Evolutionary conservation across 2,888 invertebrate genomes (phyloP), one percentile per base, ranked within the genome.

Genomic region (Bugula neritina): DNA sequence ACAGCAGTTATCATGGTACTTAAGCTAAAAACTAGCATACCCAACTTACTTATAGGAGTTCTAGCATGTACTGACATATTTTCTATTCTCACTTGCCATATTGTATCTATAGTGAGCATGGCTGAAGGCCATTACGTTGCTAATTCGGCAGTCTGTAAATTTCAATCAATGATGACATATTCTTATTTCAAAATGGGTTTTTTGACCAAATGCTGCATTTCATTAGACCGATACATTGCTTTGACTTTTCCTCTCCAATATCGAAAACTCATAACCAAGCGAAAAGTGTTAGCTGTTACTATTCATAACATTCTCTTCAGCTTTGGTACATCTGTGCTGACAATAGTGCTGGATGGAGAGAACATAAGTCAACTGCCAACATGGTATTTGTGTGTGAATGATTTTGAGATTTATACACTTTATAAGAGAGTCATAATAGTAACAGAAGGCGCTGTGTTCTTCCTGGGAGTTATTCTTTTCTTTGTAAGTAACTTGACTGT

Each of bases 1-100:
- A 63, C 63, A 34, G 63, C 63, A 63, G 63, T 63, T 25, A 63
- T 63, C 31, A 63, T 63, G 63, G 63, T 63, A n/a, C 31, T 63
- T 5, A 63, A 63, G n/a, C 21, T 63, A 31, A 25, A 63, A 31
- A 27, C 13, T 10, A 63, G 31, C 34, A 63, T 63, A 10, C 63
- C 63, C 13, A 63, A 63, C 27, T n/a, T 63, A 27, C 17, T 63
- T 13, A 63, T 63, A 29, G 63, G 63, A 31, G 63, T 63, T 27
- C 63, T 63, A 5, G 63, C 63, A 17, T 25, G 63, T 3, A 63
- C 63, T 13, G 63, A 63, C n/a, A 5, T 63, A 31, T 29, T 63
- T 31, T 63, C 63, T 63, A 63, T 63, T n/a, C 25, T 63, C 63
- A 63, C 63, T 13, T 63, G 63, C n/a, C 63, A 63, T n/a, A 13